A percentile compares a stretch with the other conserved stretches of the same genome.
These are phyloP conservation scores for Chiroxiphia lanceolata DNA, from an alignment of 2,797 vertebrate species.

Conservation along the genomic window DNA sequence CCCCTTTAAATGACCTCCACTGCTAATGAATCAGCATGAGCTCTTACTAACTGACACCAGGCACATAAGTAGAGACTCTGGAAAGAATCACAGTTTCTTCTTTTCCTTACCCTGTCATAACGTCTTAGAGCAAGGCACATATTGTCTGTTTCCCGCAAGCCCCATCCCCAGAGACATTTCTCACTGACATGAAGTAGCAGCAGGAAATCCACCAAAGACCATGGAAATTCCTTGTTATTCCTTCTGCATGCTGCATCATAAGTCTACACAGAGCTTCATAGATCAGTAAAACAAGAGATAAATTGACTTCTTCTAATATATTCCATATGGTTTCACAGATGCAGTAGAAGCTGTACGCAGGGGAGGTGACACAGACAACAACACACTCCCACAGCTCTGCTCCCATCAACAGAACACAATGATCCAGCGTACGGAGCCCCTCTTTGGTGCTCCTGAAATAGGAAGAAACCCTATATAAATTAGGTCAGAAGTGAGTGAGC, in stretches of 20 bases:
- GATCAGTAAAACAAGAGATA: not conserved
- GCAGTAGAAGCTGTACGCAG: not conserved
- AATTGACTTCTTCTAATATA: not conserved
- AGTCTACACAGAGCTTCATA: not conserved
- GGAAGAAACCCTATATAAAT: not conserved
- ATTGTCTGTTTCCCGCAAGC: not conserved
- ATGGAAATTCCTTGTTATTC: not conserved
- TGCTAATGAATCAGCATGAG: not conserved
- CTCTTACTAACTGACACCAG: not conserved
- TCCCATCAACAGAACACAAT: not conserved
- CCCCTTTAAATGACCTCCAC: not conserved
- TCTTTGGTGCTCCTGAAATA: not conserved
- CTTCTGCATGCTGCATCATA: not conserved
- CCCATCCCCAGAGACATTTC: not conserved
- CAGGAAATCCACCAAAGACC: not conserved
- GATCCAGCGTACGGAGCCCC: too few species aligned
- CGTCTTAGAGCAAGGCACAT: not conserved
- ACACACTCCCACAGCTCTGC: too few species aligned
- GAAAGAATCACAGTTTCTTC: not conserved
- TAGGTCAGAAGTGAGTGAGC: not conserved
- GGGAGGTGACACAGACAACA: not conserved
- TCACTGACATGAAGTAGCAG: not conserved
- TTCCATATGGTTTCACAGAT: not conserved
- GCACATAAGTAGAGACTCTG: not conserved
- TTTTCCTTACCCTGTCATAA: not conserved